phyloP scores from a whole-genome alignment of 2,797 vertebrate genomes.

The Acrossocheilus fasciatus region DNA sequence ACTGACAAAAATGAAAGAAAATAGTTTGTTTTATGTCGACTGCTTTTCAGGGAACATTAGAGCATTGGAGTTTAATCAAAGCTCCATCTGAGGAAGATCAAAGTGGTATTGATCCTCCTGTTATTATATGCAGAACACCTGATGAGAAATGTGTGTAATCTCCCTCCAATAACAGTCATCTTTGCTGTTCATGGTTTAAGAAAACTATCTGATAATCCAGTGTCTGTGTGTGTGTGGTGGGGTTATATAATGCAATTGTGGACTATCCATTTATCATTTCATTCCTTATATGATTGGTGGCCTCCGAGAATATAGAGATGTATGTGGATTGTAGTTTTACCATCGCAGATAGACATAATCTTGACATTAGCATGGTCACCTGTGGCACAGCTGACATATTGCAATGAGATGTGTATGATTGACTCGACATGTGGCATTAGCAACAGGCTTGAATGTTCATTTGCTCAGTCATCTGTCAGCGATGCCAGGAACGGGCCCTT shows the following conservation, averaged over 20 bases:
- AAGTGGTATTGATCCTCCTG: constrained; percentile 47
- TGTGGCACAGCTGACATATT: constrained; percentile 39
- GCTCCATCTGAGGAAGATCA: constrained; percentile 47
- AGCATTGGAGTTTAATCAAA: constrained; percentile 12
- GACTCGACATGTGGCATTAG: constrained; percentile 41
- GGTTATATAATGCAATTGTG: background rate
- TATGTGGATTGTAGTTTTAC: background rate
- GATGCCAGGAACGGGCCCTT: background rate
- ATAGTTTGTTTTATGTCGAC: constrained; percentile 32
- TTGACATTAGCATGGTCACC: constrained; percentile 51
- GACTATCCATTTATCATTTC: background rate
- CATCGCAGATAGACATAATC: background rate
- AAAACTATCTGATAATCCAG: constrained; percentile 17
- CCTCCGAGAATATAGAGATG: background rate
- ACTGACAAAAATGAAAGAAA: constrained; percentile 43
- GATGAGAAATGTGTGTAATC: constrained; percentile 47
- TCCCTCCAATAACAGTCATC: constrained; percentile 24
- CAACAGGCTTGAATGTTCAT: constrained; percentile 48
- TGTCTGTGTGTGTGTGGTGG: background rate
- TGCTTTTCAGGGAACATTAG: constrained; percentile 28
- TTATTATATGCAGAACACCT: constrained; percentile 43
- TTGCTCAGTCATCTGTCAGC: constrained; percentile 51
- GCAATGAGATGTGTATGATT: constrained; percentile 34
- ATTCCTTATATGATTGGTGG: background rate
- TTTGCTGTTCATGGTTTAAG: background rate